Evolutionary conservation across 2,113 vertebrate genomes (phyloP).

Genomic region (Cardinalis cardinalis): DNA sequence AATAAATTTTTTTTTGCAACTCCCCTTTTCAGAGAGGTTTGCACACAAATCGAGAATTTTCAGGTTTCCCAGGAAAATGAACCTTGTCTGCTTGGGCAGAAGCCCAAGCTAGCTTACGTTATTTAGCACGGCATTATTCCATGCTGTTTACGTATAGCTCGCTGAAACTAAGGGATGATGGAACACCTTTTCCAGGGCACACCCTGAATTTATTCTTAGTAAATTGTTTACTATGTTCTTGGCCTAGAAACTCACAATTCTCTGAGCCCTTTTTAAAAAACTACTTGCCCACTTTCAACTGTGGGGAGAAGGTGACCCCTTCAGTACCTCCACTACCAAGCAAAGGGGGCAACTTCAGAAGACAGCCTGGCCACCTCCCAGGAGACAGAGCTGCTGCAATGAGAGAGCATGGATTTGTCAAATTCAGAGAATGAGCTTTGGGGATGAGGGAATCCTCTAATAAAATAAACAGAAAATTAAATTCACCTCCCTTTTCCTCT

Average conservation of each 20-base stretch:
- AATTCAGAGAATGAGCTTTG: not conserved
- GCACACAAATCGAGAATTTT: not conserved
- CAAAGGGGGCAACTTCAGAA: not conserved
- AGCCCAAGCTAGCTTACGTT: rapidly evolving
- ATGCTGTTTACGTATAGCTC: not conserved
- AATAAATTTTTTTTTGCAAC: not conserved
- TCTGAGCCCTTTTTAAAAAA: not conserved
- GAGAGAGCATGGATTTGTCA: not conserved
- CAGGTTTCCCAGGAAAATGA: not conserved
- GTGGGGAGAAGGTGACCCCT: not conserved
- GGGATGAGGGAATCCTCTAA: not conserved
- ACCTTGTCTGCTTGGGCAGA: rapidly evolving
- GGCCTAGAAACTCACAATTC: not conserved
- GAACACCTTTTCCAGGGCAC: not conserved
- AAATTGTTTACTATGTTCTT: not conserved
- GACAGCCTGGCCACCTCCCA: not conserved
- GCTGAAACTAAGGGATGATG: not conserved
- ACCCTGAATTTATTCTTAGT: not conserved
- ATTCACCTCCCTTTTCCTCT: not conserved
- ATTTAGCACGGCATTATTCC: not conserved
- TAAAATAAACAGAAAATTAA: not conserved
- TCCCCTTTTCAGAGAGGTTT: not conserved
- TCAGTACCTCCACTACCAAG: not conserved
- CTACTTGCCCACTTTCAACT: not conserved
- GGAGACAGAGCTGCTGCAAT: not conserved